Conservation (phyloP, 2,888 invertebrate genomes). For the Folsomia manolachei region DNA sequence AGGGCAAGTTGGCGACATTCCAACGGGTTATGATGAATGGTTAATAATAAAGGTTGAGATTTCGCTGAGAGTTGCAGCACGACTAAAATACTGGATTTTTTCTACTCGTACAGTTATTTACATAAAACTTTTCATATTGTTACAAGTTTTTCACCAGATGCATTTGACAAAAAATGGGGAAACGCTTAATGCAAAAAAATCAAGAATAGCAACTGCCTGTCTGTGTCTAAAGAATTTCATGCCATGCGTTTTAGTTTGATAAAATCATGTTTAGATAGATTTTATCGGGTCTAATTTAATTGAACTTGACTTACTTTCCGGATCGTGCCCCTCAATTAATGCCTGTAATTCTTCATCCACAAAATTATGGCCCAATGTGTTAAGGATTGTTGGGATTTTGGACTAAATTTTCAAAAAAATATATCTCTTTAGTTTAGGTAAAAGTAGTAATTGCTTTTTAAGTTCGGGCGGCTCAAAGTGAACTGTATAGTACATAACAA, state of each 20-base stretch:
- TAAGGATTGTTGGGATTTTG: conserved; percentile 86
- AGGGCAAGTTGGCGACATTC: conserved; percentile 17
- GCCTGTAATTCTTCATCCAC: conserved; percentile 86
- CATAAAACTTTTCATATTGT: not conserved
- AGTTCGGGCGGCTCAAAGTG: no score
- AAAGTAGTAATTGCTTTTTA: no score
- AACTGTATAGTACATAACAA: no score
- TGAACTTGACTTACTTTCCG: conserved; percentile 72
- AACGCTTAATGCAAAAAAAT: no score
- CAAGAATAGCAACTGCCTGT: no score
- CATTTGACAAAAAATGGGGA: no score
- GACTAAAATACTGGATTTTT: conserved; percentile 36
- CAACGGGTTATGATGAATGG: conserved; percentile 36
- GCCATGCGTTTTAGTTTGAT: not conserved
- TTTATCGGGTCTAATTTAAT: conserved; percentile 1
- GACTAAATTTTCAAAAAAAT: no score
- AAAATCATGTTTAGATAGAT: conserved; percentile 3
- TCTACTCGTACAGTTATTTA: conserved; percentile 27
- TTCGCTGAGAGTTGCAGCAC: conserved; percentile 7
- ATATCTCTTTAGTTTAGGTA: no score
- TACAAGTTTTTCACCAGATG: not conserved
- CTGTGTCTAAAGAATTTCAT: no score
- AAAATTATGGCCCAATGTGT: conserved; percentile 92
- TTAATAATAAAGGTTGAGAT: conserved; percentile 24
- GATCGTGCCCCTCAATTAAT: conserved; percentile 86